phyloP scores from a whole-genome alignment of 2,113 vertebrate species.

The Tetraodon nigroviridis region DNA sequence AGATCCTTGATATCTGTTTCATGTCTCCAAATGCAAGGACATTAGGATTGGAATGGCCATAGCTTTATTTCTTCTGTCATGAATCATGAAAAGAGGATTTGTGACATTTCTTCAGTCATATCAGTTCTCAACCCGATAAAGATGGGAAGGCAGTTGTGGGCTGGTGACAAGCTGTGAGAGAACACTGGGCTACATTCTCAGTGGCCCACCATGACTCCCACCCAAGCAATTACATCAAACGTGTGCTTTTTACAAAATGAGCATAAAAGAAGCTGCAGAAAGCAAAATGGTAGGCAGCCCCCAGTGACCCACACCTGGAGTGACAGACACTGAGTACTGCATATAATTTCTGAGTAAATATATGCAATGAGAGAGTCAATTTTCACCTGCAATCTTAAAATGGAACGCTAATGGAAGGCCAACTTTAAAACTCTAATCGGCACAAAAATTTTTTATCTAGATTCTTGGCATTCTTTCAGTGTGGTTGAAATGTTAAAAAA shows the following conservation, averaged over 20 bases:
- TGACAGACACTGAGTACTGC: background rate
- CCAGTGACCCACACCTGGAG: slow-evolving; percentile 33
- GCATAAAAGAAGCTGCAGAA: slow-evolving; percentile 27
- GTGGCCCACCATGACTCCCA: slow-evolving; percentile 16
- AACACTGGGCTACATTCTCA: slow-evolving; percentile 15
- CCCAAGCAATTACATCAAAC: slow-evolving; percentile 45
- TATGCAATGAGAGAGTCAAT: background rate
- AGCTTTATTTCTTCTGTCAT: too few relatives aligned
- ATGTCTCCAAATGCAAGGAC: too few relatives aligned
- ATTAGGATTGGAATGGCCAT: too few relatives aligned
- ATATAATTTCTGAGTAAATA: slow-evolving; percentile 7
- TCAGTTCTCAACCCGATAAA: background rate
- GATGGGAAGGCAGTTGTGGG: slow-evolving; percentile 5
- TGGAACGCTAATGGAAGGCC: slow-evolving; percentile 15
- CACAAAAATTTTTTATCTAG: background rate
- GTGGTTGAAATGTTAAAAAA: slow-evolving; percentile 2
- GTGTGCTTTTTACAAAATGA: slow-evolving; percentile 17
- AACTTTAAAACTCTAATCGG: background rate
- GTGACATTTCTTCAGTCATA: too few relatives aligned
- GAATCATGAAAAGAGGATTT: too few relatives aligned
- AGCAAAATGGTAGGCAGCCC: slow-evolving; percentile 28
- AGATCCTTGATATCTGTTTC: too few relatives aligned
- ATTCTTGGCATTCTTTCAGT: too few relatives aligned
- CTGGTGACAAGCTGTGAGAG: slow-evolving; percentile 32
- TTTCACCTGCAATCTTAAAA: slow-evolving; percentile 6